Evolutionary conservation across 2,797 vertebrate species (phyloP).

Genomic region (Lepidocolaptes lacrymiger): DNA sequence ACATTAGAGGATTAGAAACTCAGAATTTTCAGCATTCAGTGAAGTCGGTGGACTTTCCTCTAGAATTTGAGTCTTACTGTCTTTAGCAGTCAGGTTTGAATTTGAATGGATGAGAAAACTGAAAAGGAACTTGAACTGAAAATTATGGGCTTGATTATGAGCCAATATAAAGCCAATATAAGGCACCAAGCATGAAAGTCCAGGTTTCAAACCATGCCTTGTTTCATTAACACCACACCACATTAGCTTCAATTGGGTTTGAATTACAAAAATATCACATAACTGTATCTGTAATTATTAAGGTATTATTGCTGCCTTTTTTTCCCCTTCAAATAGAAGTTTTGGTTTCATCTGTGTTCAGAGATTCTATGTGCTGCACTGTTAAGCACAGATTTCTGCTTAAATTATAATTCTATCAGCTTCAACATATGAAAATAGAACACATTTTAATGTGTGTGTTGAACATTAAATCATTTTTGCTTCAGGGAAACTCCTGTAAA

Average conservation of each 20-base stretch:
- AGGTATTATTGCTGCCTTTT: not conserved
- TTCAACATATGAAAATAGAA: constrained; percentile 74
- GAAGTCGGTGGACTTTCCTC: constrained; percentile 22
- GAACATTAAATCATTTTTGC: constrained; percentile 75
- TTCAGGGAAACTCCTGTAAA: constrained; percentile 76
- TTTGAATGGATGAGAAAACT: not conserved
- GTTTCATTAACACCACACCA: not conserved
- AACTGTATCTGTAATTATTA: not conserved
- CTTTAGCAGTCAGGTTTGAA: not conserved
- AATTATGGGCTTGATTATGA: not conserved
- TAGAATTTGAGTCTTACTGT: not conserved
- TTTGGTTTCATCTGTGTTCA: constrained; percentile 11
- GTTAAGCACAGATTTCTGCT: constrained; percentile 70
- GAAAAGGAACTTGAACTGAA: constrained; percentile 10
- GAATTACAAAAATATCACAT: not conserved
- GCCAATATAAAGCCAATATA: not conserved
- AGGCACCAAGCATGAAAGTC: not conserved
- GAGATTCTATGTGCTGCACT: constrained; percentile 22
- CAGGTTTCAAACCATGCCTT: not conserved
- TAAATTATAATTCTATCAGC: constrained; percentile 77
- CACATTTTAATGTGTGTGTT: constrained; percentile 73
- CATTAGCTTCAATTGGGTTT: not conserved
- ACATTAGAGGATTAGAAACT: constrained; percentile 60
- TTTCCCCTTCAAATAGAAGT: constrained; percentile 28
- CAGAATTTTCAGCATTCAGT: constrained; percentile 38